Evolutionary conservation across 2,113 vertebrate genomes (phyloP).

Genomic region (Phylloscopus whistleri): DNA sequence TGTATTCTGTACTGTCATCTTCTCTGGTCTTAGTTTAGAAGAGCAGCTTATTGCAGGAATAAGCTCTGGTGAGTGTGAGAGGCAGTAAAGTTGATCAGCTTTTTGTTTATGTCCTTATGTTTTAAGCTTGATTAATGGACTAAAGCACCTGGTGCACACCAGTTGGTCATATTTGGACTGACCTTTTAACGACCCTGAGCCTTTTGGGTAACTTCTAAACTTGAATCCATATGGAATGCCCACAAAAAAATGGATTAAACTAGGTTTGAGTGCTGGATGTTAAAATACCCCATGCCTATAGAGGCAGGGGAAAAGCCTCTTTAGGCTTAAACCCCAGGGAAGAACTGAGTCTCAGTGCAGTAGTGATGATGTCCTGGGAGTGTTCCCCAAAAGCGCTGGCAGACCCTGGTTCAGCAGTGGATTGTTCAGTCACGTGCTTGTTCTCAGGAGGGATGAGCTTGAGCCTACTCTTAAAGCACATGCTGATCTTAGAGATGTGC

Average conservation of each 20-base stretch:
- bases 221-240: background rate
- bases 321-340: background rate
- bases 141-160: background rate
- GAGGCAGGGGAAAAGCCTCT: background rate
- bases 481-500: background rate
- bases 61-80: background rate
- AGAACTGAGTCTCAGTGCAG: background rate
- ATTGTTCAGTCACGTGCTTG: background rate
- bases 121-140: background rate
- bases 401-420: background rate
- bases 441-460: background rate
- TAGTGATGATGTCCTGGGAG: background rate
- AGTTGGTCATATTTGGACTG: background rate
- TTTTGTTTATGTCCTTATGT: background rate
- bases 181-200: background rate
- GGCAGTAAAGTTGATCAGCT: background rate
- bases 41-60: background rate
- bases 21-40: background rate
- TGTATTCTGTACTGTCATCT: background rate
- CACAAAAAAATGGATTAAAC: background rate
- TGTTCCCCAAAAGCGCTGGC: background rate
- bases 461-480: background rate
- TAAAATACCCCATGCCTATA: background rate
- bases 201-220: background rate
- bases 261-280: background rate